Base-by-base conservation (phyloP, 2,797 vertebrate species). In the Sebastolobus alascanus region DNA sequence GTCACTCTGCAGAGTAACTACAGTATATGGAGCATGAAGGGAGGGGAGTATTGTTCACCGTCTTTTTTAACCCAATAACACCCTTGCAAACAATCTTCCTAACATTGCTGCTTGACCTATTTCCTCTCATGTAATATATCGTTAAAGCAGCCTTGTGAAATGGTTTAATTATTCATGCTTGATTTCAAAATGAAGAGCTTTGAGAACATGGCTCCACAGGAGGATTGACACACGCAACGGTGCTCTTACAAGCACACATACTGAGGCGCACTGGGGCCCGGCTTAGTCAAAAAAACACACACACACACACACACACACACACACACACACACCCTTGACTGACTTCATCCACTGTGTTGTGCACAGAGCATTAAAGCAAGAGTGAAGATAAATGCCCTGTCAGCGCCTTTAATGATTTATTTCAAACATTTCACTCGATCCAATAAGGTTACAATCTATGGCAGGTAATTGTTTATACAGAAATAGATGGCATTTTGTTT, bases 91-190 rank as follows among this genome's bases (percentile, higher is more conserved):
- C 91, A 90, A 85, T 91, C 77, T 79, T 85, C 84, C 75, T 75
- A 86, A 90, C 88, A 72, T 61, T 83, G 84, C 89, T 88, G 90
- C 93, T 95, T 96, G 95, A 95, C 94, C 96, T 93, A 95, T 96
- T 95, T 96, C 92, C 84, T 95, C 92, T 84, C 93, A 79, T 93
- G 94, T 94, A 95, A 95, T 93, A 89, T 94, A 93, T 94, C 87
- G 90, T 94, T 93, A 94, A 94, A 94, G 93, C 92, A 83, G 94
- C 93, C 92, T 94, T 83, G 93, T 94, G 94, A 95, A 96, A 95
- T 92, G 91, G 87, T 92, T 96, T 95, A 93, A 96, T 96, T 96
- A 96, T 96, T 95, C 94, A 96, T 95, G 95, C 93, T 91, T 95
- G 94, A 95, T 95, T 95, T 96, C 91, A 94, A 94, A 95, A 95